Base-by-base conservation (phyloP, 2,888 invertebrate genomes). In the Philopedon plagiatum region DNA sequence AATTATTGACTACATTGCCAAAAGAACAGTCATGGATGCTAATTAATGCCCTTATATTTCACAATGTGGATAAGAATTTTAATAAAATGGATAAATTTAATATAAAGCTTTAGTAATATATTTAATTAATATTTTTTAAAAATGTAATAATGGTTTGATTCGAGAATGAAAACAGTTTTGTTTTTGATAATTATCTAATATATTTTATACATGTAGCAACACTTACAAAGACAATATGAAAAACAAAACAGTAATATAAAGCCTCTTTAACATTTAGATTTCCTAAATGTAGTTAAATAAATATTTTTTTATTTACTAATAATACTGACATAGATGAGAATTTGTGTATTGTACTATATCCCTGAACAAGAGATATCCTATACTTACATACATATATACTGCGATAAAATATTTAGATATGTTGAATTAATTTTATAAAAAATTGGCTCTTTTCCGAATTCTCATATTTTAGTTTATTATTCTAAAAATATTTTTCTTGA, bases 201-300 rank as follows among this genome's bases (percentile, higher is more conserved):
- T 58, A 39, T 39, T 39, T 41, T 58, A 58, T 58, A 58, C 58
- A 58, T 58, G 58, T 58, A 58, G 58, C 58, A 58, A 58, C 58
- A 58, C 58, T 58, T 23, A 58, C 15, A 54, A 29, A 54, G 29
- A 8, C 29, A 46, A 46, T 46, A 29, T 29, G 29, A 32, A 15
- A 54, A 54, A 54, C 29, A 54, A 29, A 54, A 54, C 29, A 51
- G 9, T 49, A 21, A 49, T 54, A 54, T 54, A 51, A 54, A 54
- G 51, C 51, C 8, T 54, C 18, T 29, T 29, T 15, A n/a, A 54
- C 3, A 1, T 15, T 51, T 39, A 58, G 8, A 57, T 57, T 37
- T 21, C 23, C n/a, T 46, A 23, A 11, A 26, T 49, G 49, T 23
- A 21, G 13, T 13, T 26, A 49, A 49, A 49, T 39, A 58, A 21